Conservation (phyloP, 2,113 vertebrate species). For the Macrotus californicus region DNA sequence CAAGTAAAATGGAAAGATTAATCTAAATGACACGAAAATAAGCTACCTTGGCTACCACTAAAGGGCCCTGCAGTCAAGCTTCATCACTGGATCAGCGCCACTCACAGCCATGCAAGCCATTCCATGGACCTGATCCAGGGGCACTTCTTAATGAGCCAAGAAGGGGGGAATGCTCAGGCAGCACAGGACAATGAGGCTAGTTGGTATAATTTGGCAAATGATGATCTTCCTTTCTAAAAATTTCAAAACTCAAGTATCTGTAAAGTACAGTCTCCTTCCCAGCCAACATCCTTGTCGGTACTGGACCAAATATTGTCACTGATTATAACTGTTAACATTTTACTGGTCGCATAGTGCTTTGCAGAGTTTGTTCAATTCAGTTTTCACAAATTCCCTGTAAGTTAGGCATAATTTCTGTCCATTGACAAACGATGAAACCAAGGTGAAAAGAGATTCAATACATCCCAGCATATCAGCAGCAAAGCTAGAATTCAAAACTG, state of each 20-base stretch:
- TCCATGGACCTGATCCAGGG: neutral
- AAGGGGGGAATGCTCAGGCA: neutral
- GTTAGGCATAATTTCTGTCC: neutral
- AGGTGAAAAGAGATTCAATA: neutral
- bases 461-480: neutral
- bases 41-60: neutral
- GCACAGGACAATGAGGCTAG: neutral
- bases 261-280: neutral
- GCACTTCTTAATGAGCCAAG: neutral
- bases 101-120: neutral
- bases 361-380: neutral
- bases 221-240: neutral
- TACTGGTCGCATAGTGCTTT: neutral
- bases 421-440: neutral
- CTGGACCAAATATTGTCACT: neutral
- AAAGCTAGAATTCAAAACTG: neutral
- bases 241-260: conserved; percentile 6
- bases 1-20: conserved; percentile 38
- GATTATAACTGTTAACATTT: neutral
- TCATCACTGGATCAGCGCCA: neutral
- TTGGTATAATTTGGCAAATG: neutral
- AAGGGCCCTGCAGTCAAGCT: neutral
- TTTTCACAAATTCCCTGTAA: neutral
- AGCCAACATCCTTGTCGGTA: neutral
- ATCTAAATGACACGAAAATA: conserved; percentile 37